Evolutionary conservation across 2,888 invertebrate species (phyloP).

Genomic region (Synergus itoensis): DNA sequence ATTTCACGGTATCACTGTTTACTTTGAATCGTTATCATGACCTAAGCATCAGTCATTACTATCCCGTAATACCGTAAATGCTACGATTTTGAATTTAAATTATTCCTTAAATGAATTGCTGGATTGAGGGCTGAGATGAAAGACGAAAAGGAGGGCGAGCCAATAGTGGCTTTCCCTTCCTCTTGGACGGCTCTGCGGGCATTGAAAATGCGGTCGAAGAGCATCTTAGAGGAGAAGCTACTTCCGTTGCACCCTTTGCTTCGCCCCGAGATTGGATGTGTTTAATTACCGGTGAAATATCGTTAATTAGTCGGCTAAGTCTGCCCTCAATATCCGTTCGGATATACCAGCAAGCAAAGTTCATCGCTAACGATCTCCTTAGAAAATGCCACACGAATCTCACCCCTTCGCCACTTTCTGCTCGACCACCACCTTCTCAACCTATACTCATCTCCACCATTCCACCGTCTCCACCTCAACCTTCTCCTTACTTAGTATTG

Average conservation of each 20-base stretch:
- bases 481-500: conserved; percentile 5
- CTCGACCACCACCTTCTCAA: conserved; percentile 30
- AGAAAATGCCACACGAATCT: conserved; percentile 56
- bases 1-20: too few relatives aligned
- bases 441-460: conserved; percentile 22
- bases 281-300: conserved; percentile 77
- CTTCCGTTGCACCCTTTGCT: conserved; percentile 68
- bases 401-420: conserved; percentile 40
- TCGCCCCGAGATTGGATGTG: conserved; percentile 69
- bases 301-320: conserved; percentile 73
- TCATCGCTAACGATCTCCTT: conserved; percentile 59
- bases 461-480: neutral
- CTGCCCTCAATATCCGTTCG: conserved; percentile 48
- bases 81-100: too few relatives aligned
- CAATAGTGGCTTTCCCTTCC: conserved; percentile 67
- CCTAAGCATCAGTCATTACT: too few relatives aligned
- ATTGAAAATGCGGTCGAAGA: conserved; percentile 73
- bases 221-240: conserved; percentile 65
- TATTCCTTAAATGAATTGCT: conserved; percentile 12
- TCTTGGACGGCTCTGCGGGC: conserved; percentile 56
- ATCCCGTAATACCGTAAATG: too few relatives aligned
- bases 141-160: conserved; percentile 62
- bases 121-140: conserved; percentile 43
- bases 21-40: too few relatives aligned
- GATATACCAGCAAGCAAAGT: conserved; percentile 57